These are phyloP conservation scores for Climacteris rufus DNA, from an alignment of 2,113 vertebrate genomes.

Conservation along the genomic window DNA sequence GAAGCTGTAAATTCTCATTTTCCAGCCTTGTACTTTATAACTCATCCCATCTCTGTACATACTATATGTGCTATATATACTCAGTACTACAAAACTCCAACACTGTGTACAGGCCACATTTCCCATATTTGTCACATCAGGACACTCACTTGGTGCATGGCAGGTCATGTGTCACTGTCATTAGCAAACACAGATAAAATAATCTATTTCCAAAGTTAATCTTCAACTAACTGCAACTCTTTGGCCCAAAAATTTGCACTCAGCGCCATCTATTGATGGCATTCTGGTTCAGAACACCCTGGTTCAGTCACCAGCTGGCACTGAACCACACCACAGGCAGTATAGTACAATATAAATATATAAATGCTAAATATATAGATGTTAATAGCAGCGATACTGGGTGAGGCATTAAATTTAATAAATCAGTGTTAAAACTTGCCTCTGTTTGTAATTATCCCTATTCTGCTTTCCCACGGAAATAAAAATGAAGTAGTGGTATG, in stretches of 20 bases:
- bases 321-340: neutral
- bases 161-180: neutral
- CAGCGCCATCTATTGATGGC: constrained; percentile 42
- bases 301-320: neutral
- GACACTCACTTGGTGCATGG: neutral
- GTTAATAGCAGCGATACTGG: neutral
- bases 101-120: fast-evolving
- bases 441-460: neutral
- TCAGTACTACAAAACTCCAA: neutral
- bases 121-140: neutral
- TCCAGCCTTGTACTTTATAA: neutral
- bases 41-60: neutral
- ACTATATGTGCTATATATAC: neutral
- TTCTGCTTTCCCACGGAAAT: neutral
- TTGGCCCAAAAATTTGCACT: neutral
- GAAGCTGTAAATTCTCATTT: neutral
- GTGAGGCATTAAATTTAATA: neutral
- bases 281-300: neutral
- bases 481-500: neutral
- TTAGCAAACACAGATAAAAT: neutral
- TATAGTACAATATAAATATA: neutral
- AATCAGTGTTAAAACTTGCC: neutral
- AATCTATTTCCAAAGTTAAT: neutral
- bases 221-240: neutral
- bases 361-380: neutral